These are phyloP conservation scores for Epicauta chinensis DNA, from an alignment of 1,140 invertebrate species.

Conservation along the genomic window DNA sequence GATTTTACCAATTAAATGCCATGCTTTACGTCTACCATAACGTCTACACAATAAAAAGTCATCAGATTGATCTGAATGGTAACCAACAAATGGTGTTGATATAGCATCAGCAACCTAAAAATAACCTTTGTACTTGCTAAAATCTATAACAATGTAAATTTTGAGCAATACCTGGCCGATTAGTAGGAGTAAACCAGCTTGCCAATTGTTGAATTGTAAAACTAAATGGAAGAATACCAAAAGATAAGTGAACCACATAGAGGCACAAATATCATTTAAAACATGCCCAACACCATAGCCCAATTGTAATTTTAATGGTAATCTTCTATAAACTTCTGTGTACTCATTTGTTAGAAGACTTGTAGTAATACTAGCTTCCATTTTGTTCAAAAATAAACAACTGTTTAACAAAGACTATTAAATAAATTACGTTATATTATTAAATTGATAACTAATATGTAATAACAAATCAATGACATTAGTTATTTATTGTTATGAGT, in stretches of 20 bases:
- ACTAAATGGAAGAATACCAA: constrained; percentile 87
- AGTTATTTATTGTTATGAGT: no score
- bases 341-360: constrained; percentile 34
- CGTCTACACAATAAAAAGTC: constrained; percentile 53
- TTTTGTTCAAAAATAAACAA: neutral
- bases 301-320: constrained; percentile 34
- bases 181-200: constrained; percentile 74
- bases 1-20: constrained; percentile 74
- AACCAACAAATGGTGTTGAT: constrained; percentile 83
- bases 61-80: constrained; percentile 72
- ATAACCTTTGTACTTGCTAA: neutral
- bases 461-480: no score
- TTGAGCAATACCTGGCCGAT: constrained; percentile 71
- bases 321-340: constrained; percentile 38
- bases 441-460: no score
- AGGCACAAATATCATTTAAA: constrained; percentile 90
- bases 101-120: constrained; percentile 74
- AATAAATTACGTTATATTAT: no score
- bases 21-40: constrained; percentile 83
- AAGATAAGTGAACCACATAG: constrained; percentile 97
- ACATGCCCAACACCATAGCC: constrained; percentile 74
- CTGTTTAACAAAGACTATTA: no score
- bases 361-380: constrained; percentile 21
- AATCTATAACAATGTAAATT: neutral
- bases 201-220: constrained; percentile 62